Evolutionary conservation across 2,113 vertebrate species (phyloP).

Genomic region (Gallinago paraguaiae): DNA sequence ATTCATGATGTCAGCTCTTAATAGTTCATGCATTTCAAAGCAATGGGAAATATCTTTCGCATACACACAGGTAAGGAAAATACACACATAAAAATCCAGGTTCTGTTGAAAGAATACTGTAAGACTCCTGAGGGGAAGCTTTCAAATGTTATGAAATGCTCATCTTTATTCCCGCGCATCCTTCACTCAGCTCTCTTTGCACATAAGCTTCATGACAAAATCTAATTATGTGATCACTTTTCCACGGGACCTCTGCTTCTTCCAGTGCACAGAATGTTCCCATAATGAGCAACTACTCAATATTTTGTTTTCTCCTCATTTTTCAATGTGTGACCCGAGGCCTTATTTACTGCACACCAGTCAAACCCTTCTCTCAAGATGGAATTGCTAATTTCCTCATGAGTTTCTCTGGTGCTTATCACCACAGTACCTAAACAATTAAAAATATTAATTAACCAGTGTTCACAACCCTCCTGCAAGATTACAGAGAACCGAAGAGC

Average conservation of each 20-base stretch:
- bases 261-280: background rate
- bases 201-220: background rate
- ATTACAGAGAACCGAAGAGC: background rate
- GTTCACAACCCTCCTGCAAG: background rate
- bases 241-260: background rate
- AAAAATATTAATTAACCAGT: constrained; percentile 61
- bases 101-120: background rate
- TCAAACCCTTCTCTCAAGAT: constrained; percentile 37
- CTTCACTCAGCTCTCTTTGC: background rate
- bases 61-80: background rate
- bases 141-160: background rate
- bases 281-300: constrained; percentile 38
- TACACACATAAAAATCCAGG: background rate
- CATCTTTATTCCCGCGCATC: background rate
- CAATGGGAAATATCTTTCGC: background rate
- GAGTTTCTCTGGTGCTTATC: constrained; percentile 4
- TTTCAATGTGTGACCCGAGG: constrained; percentile 13
- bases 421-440: constrained; percentile 24
- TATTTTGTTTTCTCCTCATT: constrained; percentile 45
- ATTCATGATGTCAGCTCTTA: background rate
- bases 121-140: background rate
- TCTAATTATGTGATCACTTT: constrained; percentile 23
- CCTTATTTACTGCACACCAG: constrained; percentile 39
- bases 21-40: background rate
- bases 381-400: constrained; percentile 35